These are phyloP conservation scores for Akabosia matsudoensis DNA, from an alignment of 1,140 invertebrate species.

Conservation along the genomic window DNA sequence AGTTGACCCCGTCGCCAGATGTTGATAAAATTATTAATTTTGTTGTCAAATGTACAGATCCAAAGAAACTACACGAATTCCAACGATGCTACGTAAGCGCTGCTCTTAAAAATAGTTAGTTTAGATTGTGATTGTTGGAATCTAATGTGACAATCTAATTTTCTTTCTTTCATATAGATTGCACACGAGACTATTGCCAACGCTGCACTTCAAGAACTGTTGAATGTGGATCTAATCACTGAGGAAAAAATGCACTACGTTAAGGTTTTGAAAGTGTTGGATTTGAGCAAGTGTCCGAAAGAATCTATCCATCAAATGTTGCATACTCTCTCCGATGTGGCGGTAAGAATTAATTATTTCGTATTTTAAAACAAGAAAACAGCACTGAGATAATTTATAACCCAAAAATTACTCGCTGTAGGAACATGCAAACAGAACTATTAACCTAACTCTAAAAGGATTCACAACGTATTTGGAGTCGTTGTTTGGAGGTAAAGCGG, in stretches of 20 bases:
- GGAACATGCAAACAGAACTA: neutral
- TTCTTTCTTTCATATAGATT: neutral
- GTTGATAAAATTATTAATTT: neutral
- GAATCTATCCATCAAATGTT: neutral
- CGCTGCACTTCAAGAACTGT: neutral
- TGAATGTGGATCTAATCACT: neutral
- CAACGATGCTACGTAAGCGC: slow-evolving; percentile 4
- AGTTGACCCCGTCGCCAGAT: neutral
- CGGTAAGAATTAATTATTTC: neutral
- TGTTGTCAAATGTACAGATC: slow-evolving; percentile 1
- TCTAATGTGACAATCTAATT: neutral
- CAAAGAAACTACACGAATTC: neutral
- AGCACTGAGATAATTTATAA: too few species aligned
- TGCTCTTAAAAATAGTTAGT: too few species aligned
- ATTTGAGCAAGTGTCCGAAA: neutral
- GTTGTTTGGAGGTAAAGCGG: neutral
- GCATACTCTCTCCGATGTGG: neutral
- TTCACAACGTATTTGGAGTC: neutral
- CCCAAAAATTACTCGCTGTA: neutral
- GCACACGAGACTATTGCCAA: neutral
- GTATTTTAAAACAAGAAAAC: too few species aligned
- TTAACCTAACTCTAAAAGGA: neutral
- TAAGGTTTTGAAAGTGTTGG: neutral
- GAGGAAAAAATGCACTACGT: neutral
- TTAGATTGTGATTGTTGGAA: neutral